Percentiles rank a stretch among this genome's conserved stretches.
phyloP scores from a whole-genome alignment of 1,140 invertebrate species.

The Globodera rostochiensis region DNA sequence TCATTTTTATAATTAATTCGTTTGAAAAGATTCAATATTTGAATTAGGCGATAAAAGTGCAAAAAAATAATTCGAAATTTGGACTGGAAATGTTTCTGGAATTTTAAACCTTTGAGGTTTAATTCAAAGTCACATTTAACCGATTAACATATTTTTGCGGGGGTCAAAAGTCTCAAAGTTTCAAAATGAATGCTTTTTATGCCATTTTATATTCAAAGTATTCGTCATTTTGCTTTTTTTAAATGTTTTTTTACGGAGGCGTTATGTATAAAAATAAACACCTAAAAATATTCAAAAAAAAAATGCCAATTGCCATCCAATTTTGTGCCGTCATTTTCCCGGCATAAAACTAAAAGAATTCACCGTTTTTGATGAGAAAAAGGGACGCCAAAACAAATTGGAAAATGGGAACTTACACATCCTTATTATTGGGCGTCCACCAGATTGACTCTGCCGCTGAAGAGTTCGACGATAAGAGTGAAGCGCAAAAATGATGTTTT shows the following conservation, averaged over 20 bases:
- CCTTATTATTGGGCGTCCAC: background rate
- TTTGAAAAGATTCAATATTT: too few species aligned
- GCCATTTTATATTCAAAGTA: background rate
- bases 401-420: conserved; percentile 15
- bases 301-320: background rate
- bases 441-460: background rate
- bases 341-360: background rate
- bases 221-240: background rate
- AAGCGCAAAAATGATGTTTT: background rate
- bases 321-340: background rate
- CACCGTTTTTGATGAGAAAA: background rate
- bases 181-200: too few species aligned
- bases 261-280: background rate
- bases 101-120: too few species aligned
- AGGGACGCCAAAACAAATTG: background rate
- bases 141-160: too few species aligned
- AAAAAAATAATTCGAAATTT: too few species aligned
- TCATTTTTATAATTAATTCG: background rate
- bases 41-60: too few species aligned
- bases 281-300: background rate
- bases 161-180: too few species aligned
- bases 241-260: background rate
- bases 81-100: too few species aligned
- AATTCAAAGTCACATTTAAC: too few species aligned
- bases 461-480: background rate